Conservation (phyloP, 2,113 vertebrate species). For the Myotis brandtii region DNA sequence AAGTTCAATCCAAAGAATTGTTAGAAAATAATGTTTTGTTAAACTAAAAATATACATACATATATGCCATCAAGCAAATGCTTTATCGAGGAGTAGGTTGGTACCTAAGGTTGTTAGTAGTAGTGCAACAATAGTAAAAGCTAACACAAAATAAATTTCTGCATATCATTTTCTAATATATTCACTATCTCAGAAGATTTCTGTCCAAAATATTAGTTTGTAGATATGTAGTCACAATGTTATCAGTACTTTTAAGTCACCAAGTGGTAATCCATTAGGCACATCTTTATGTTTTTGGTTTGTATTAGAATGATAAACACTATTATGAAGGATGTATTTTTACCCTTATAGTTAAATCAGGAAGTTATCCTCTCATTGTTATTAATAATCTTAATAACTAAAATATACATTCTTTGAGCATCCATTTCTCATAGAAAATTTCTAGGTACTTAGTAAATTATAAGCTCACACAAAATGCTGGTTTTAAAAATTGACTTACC, state of each 20-base stretch:
- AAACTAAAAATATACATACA: neutral
- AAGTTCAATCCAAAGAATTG: neutral
- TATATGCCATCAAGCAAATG: neutral
- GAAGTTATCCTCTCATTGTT: neutral
- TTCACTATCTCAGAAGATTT: conserved; percentile 37
- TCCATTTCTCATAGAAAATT: neutral
- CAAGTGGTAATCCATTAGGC: neutral
- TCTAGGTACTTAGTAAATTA: neutral
- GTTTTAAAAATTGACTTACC: conserved; percentile 35
- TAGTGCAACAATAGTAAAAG: neutral
- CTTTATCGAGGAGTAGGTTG: neutral
- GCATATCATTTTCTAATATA: neutral
- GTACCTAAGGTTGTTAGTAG: neutral
- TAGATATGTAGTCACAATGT: neutral
- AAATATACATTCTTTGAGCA: neutral
- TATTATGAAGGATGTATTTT: neutral
- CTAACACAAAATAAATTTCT: neutral
- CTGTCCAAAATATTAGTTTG: neutral
- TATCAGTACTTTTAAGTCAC: conserved; percentile 5
- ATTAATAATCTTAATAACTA: conserved; percentile 12
- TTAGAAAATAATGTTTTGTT: neutral
- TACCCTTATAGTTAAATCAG: neutral
- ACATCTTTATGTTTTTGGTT: neutral
- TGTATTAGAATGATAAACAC: conserved; percentile 12
- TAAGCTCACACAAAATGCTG: neutral